Evolutionary conservation across 2,797 vertebrate genomes (phyloP).

Genomic region (Lepus oiostolus): DNA sequence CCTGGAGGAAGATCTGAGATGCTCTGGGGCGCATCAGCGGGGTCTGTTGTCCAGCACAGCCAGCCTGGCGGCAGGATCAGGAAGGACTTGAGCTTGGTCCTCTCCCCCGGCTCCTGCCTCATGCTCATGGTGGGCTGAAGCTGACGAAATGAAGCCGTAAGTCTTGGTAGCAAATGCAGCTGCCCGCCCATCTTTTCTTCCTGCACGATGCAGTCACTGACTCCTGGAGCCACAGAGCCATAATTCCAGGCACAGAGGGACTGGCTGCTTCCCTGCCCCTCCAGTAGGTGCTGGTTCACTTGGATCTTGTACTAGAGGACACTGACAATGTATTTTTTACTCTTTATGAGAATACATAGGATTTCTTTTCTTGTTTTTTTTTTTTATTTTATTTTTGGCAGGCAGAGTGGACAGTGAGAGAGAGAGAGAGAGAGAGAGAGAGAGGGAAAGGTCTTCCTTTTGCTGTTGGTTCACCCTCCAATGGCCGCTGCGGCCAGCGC

Average conservation of each 20-base stretch:
- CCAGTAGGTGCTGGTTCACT: background rate
- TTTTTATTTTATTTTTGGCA: too few relatives aligned
- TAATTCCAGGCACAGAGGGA: background rate
- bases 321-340: background rate
- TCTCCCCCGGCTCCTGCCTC: background rate
- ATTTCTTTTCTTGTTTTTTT: too few relatives aligned
- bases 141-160: background rate
- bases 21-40: background rate
- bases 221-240: background rate
- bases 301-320: background rate
- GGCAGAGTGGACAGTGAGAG: too few relatives aligned
- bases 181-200: background rate
- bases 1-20: background rate
- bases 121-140: background rate
- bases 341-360: background rate
- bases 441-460: too few relatives aligned
- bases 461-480: too few relatives aligned
- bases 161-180: background rate
- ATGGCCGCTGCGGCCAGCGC: too few relatives aligned
- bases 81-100: background rate
- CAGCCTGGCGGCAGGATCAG: background rate
- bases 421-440: too few relatives aligned
- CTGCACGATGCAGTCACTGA: background rate
- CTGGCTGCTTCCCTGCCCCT: background rate
- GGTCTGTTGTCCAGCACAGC: background rate